A percentile compares a stretch with the other conserved stretches of the same genome.
Conservation (phyloP, 2,888 invertebrate species). For the Drosophila paramelanica region DNA sequence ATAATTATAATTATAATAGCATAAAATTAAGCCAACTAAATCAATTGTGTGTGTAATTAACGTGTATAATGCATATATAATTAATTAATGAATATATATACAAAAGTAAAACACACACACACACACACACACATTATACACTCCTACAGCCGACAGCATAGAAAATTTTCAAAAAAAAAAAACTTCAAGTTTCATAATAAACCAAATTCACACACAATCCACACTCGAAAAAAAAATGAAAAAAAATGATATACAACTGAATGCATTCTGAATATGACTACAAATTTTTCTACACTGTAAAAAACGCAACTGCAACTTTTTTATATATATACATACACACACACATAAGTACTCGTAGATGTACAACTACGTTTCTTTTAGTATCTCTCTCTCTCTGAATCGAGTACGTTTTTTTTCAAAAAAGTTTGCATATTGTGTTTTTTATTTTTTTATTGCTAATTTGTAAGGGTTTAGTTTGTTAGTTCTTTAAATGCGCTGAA, state of each 20-base stretch:
- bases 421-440: slow-evolving; percentile 66
- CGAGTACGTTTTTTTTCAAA: slow-evolving; percentile 49
- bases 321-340: slow-evolving; percentile 55
- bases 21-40: slow-evolving; percentile 64
- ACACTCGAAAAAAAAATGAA: slow-evolving; percentile 17
- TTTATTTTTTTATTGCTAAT: slow-evolving; percentile 67
- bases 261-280: slow-evolving; percentile 51
- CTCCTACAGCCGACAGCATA: slow-evolving; percentile 48
- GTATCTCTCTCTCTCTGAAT: slow-evolving; percentile 23
- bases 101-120: slow-evolving; percentile 30
- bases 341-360: slow-evolving; percentile 33
- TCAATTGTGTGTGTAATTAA: slow-evolving; percentile 71
- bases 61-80: slow-evolving; percentile 70
- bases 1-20: slow-evolving; percentile 66
- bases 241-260: slow-evolving; percentile 29
- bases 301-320: slow-evolving; percentile 70
- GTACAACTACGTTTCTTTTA: slow-evolving; percentile 55
- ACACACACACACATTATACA: slow-evolving; percentile 10
- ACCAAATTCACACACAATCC: slow-evolving; percentile 36
- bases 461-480: slow-evolving; percentile 78
- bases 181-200: slow-evolving; percentile 33
- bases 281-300: slow-evolving; percentile 77
- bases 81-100: slow-evolving; percentile 52
- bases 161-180: slow-evolving; percentile 39
- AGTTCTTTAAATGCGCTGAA: slow-evolving; percentile 80